Evolutionary conservation across 92 coral and sea anemone genomes (phyloP), one percentile per base, ranked within the genome.

Genomic region (Porites lobata): DNA sequence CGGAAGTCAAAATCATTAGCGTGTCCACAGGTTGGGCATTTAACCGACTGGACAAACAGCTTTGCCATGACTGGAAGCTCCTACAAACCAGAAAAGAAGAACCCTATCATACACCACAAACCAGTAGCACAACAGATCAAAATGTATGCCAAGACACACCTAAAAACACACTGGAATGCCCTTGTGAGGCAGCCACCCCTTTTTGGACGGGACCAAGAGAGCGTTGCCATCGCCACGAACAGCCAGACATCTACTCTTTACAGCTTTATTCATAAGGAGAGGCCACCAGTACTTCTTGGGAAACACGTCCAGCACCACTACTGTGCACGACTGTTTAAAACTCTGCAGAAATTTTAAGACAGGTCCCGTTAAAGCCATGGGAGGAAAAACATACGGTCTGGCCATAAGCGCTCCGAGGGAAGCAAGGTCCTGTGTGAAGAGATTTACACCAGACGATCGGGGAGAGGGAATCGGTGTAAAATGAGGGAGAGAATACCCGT

Each of bases 271-370:
- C 24, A 20, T 38, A 66, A 20, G 24, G 24, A 66, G 20, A 6
- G 71, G 26, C 52, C 75, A 43, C 75, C 53, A 70, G 18, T 70
- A 29, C 75, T 32, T 70, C 38, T 70, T 70, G 8, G 52, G 52
- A 70, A 70, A 70, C 52, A 26, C 18, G 53, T 70, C 9, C 10
- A 70, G 52, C 52, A 70, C 54, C 18, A 70, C 52, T 17, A 70
- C 17, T 9, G 75, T 26, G 53, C 75, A 70, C 32, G 73, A 68
- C 38, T 68, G 73, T n/a, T 47, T 68, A 47, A 6, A 68, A 21
- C 72, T 68, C 72, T 24, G 26, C 26, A 24, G 17, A 70, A 43
- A 70, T 38, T 19, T 18, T 19, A 66, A 18, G 24, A 66, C 71
- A 66, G 71, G 71, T 10, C 7, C 71, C 38, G 12, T 66, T 66